A percentile compares a stretch with the other conserved stretches of the same genome.
These are phyloP conservation scores for Calyptommatus sinebrachiatus DNA, from an alignment of 2,113 vertebrate genomes.

Conservation along the genomic window DNA sequence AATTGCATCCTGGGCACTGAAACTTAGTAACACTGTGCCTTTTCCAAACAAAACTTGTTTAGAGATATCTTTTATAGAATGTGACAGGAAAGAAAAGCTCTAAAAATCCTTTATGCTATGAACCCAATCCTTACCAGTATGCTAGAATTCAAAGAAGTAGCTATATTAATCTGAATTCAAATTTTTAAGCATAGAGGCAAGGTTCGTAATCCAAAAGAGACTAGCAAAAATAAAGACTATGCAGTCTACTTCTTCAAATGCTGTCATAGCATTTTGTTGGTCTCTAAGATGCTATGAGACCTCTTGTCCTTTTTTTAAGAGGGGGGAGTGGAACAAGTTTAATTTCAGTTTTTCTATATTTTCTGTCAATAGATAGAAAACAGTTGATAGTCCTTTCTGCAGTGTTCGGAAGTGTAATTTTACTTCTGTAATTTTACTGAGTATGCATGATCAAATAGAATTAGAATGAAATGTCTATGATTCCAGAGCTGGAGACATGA, in stretches of 20 bases:
- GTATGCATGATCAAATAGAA: not conserved
- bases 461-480: no score
- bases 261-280: no score
- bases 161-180: no score
- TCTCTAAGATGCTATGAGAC: no score
- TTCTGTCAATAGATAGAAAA: slow-evolving; percentile 4
- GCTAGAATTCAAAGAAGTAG: no score
- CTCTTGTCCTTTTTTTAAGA: no score
- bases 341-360: not conserved
- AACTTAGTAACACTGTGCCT: no score
- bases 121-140: not conserved
- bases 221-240: no score
- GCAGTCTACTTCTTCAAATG: no score
- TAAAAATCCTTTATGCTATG: not conserved
- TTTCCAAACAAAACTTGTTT: not conserved
- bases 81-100: not conserved
- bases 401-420: not conserved
- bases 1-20: not conserved
- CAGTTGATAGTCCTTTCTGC: not conserved
- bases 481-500: no score
- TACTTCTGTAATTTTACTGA: not conserved
- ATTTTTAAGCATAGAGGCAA: no score
- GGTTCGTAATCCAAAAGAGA: no score
- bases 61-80: not conserved
- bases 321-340: not conserved